Percentiles rank a stretch among this genome's conserved stretches.
These are phyloP conservation scores for Philaethria dido DNA, from an alignment of 2,888 invertebrate species.

Conservation along the genomic window DNA sequence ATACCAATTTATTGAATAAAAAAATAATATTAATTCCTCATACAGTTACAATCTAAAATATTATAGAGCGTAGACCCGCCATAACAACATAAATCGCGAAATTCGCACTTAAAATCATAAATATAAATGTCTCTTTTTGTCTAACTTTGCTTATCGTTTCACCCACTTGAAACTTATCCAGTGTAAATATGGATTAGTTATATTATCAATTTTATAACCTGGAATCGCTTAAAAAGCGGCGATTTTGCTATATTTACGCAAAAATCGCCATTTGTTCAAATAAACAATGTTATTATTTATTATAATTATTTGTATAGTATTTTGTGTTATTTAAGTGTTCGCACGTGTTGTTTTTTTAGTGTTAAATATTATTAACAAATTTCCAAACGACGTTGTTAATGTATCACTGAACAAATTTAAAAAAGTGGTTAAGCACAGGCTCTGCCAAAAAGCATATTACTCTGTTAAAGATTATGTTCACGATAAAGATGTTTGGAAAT, in stretches of 20 bases:
- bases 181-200: conserved; percentile 76
- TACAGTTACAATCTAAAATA: not conserved
- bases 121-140: conserved; percentile 55
- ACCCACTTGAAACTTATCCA: conserved; percentile 75
- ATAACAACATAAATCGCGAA: conserved; percentile 20
- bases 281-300: conserved; percentile 52
- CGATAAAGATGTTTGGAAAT: too few species aligned
- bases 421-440: too few species aligned
- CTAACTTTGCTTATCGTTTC: conserved; percentile 68
- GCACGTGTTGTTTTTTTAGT: conserved; percentile 52
- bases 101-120: conserved; percentile 37
- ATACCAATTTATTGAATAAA: not conserved
- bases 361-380: not conserved
- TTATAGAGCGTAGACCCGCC: not conserved
- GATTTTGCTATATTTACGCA: conserved; percentile 55
- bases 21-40: not conserved
- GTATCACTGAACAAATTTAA: too few species aligned
- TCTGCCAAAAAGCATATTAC: too few species aligned
- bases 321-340: conserved; percentile 52
- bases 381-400: too few species aligned
- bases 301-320: conserved; percentile 56
- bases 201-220: conserved; percentile 75
- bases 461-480: too few species aligned
- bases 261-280: conserved; percentile 75
- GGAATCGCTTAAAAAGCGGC: conserved; percentile 65